Evolutionary conservation across 2,888 invertebrate genomes (phyloP).

Genomic region (Malthinus flaveolus): DNA sequence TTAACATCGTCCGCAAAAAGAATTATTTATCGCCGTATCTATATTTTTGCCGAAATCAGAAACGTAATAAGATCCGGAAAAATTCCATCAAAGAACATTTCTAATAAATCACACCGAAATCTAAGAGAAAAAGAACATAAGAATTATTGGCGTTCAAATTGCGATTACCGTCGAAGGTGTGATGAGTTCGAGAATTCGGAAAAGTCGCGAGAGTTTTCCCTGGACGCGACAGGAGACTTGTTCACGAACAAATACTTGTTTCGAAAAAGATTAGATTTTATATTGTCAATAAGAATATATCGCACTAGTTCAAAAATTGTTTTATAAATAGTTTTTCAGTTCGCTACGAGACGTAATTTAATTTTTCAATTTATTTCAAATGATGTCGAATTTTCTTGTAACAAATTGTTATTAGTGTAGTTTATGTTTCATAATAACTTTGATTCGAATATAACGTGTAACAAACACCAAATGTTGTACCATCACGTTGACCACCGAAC

Average conservation of each 20-base stretch:
- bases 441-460: conserved; percentile 23
- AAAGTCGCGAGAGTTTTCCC: conserved; percentile 13
- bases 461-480: conserved; percentile 33
- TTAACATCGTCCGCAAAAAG: too few relatives aligned
- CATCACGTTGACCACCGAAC: conserved; percentile 46
- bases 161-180: conserved; percentile 36
- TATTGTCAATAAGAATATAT: conserved; percentile 23
- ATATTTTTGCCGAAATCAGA: conserved; percentile 3
- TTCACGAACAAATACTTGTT: conserved; percentile 34
- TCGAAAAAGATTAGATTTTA: conserved; percentile 34
- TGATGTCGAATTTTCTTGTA: not conserved
- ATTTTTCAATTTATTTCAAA: conserved; percentile 6
- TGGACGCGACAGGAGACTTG: conserved; percentile 16
- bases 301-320: not conserved
- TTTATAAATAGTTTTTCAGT: conserved; percentile 3
- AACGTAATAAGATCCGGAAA: conserved; percentile 16
- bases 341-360: not conserved
- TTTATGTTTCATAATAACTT: conserved; percentile 22
- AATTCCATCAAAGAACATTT: conserved; percentile 37
- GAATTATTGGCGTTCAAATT: conserved; percentile 43
- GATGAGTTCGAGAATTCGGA: conserved; percentile 21
- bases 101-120: conserved; percentile 38
- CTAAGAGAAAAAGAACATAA: conserved; percentile 31
- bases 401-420: conserved; percentile 5
- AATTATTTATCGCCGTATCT: not conserved